Percentiles rank a stretch among this genome's conserved stretches.
phyloP scores from a whole-genome alignment of 2,113 vertebrate species.

The Laticauda colubrina region DNA sequence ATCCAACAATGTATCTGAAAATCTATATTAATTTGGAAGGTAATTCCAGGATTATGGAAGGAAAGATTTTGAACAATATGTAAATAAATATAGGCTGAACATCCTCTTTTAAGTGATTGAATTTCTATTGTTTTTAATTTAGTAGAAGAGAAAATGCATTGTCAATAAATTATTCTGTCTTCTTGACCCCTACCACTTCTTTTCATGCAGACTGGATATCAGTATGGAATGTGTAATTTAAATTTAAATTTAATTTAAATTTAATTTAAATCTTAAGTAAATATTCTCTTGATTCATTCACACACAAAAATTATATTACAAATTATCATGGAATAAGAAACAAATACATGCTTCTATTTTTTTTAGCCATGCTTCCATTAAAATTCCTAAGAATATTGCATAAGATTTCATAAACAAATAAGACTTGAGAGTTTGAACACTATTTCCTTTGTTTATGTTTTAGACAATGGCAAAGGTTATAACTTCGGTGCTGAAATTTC shows the following conservation, averaged over 20 bases:
- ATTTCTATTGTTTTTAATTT: not conserved
- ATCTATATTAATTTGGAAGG: not conserved
- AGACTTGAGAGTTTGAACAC: not conserved
- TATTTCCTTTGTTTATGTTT: conserved; percentile 23
- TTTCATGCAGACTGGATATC: not conserved
- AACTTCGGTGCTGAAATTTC: conserved; percentile 93
- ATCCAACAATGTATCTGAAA: not conserved
- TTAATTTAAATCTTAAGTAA: not conserved
- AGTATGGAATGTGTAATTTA: not conserved
- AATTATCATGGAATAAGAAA: not conserved
- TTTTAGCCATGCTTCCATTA: conserved; percentile 49
- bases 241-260: not conserved
- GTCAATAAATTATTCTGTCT: not conserved
- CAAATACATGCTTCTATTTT: conserved; percentile 42
- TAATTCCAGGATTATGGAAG: too few species aligned
- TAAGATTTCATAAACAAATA: not conserved
- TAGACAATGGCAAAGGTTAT: conserved; percentile 99
- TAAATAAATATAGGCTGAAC: not conserved
- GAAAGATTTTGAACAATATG: not conserved
- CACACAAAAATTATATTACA: not conserved
- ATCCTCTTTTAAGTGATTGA: not conserved
- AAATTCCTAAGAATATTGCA: conserved; percentile 40
- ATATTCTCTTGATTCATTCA: conserved; percentile 13
- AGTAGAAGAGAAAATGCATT: not conserved
- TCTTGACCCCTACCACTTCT: not conserved